Base-by-base conservation (phyloP, 2,888 invertebrate genomes). In the Diaprepes abbreviatus region DNA sequence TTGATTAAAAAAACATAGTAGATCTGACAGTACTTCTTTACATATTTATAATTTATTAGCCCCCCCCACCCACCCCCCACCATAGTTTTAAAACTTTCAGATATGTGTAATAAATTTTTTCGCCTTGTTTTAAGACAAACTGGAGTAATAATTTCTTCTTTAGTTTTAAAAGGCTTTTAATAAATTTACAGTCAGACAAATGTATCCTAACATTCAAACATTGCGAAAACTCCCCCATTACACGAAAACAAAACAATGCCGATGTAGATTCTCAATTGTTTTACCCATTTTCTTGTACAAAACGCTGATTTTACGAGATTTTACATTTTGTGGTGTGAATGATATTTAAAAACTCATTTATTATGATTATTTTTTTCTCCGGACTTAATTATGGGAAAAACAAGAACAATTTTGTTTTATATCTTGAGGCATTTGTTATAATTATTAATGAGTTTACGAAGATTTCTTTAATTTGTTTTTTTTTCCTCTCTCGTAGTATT, bases 261-360 rank as follows among this genome's bases (percentile, higher is more conserved):
- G 28, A 28, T 28, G 48, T 31, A 57, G 24, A 68, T 62, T 68
- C 62, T 59, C 68, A 57, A 24, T 35, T 40, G 38, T 63, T 62
- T 57, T 57, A 17, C 43, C 57, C 14, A 35, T 63, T 68, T 62
- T 68, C 52, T 58, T 40, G 58, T 45, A 55, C 36, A 67, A 67
- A 67, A 40, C 60, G 54, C 54, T 54, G 43, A 35, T 60, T 67
- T 67, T 67, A 60, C 59, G 24, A 54, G 40, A 54, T 33, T 67
- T 60, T 60, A 67, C 67, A 54, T 54, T 58, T 57, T 66, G 28
- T 45, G 16, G 24, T 48, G 57, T 14, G 52, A 59, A 58, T 31
- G 28, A 31, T 59, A 33, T 59, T 66, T 66, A 66, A 66, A 66
- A 59, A 59, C 36, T 40, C 24, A 66, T 66, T 66, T 50, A n/a